phyloP scores from a whole-genome alignment of 2,113 vertebrate species.

The Thryonomys swinderianus region DNA sequence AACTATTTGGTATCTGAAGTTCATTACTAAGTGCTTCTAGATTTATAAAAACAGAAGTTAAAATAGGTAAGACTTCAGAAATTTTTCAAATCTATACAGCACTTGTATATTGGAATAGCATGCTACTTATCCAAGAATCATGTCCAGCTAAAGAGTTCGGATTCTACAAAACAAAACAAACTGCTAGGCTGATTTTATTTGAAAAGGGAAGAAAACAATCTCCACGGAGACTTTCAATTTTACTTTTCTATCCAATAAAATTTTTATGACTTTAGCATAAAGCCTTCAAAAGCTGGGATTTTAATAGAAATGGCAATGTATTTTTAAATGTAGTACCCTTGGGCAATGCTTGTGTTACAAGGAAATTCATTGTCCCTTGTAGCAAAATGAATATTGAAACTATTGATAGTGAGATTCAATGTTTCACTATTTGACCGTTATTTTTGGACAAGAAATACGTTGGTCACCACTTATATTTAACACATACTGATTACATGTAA shows the following conservation, averaged over 20 bases:
- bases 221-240: constrained; percentile 70
- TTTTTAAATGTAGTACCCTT: constrained; percentile 79
- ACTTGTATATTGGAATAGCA: background rate
- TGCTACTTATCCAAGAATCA: background rate
- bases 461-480: constrained; percentile 44
- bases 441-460: constrained; percentile 58
- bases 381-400: constrained; percentile 48
- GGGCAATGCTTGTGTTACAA: constrained; percentile 14
- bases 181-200: constrained; percentile 66
- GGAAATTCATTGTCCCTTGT: constrained; percentile 51
- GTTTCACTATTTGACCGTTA: constrained; percentile 51
- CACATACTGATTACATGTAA: constrained; percentile 7
- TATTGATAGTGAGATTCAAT: background rate
- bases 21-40: background rate
- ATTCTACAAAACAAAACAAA: constrained; percentile 56
- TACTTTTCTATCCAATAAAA: constrained; percentile 68
- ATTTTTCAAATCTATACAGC: background rate
- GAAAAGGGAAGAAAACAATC: constrained; percentile 68
- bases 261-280: constrained; percentile 77
- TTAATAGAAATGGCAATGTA: constrained; percentile 76
- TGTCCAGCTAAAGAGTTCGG: constrained; percentile 34
- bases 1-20: background rate
- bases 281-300: constrained; percentile 71
- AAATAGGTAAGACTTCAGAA: background rate
- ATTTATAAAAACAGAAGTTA: background rate